Base-by-base conservation (phyloP, 2,797 vertebrate genomes). In the Melanotaenia trifasciata region DNA sequence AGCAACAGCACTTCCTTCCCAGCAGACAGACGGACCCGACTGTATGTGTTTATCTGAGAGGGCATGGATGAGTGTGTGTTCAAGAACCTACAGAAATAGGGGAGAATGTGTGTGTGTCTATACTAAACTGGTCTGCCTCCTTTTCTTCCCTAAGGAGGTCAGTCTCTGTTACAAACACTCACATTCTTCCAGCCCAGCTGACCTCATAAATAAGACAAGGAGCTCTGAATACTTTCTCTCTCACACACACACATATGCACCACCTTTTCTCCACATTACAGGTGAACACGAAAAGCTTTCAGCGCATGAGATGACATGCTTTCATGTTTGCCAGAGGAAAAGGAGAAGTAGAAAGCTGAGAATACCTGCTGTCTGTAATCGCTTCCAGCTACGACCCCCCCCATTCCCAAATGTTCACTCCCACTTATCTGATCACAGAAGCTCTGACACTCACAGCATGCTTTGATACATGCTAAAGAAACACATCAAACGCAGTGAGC, bases 171-270 rank as follows among this genome's bases (percentile, higher is more conserved):
- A 87, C 86, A 89, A 89, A 90, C 86, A 81, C 79, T 80, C 79
- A 78, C 92, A 92, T 92, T 93, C 90, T 92, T 91, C 67, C 78
- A 85, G 80, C 84, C 77, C 67, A 80, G 79, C 88, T 92, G 90
- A 92, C 89, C 90, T 91, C 88, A 93, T 93, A 89, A 93, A 93
- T 92, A 90, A 91, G 86, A 89, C 72, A 87, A 74, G 77, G 26
- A 86, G 74, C 53, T 51, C 71, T 43, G 57, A 72, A 50, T 33
- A 28, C 35, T 20, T 40, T 0, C 53, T 2, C 70, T 12, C 38
- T 30, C 54, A 38, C 70, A 64, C 16, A 61, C 72, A 38, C 64
- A 58, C 74, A 57, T 60, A 71, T 32, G 33, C 66, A 47, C 64
- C 35, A 71, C 76, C 65, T 73, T 60, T 67, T 66, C 59, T 65